A percentile compares a stretch with the other conserved stretches of the same genome.
Evolutionary conservation across 2,888 invertebrate genomes (phyloP).

Genomic region (Dolichomitus sp.): DNA sequence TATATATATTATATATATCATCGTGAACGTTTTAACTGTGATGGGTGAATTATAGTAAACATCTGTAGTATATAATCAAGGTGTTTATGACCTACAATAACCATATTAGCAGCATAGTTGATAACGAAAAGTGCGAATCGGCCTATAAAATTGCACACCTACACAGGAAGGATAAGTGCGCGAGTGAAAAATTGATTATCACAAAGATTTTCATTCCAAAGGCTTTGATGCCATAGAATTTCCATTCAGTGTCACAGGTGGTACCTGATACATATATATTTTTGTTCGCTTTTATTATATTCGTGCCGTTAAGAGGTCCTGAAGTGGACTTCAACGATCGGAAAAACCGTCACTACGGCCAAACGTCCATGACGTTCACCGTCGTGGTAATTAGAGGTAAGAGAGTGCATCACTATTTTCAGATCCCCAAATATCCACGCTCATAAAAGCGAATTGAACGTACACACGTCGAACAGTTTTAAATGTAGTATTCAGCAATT

Average conservation of each 20-base stretch:
- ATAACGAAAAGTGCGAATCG: conserved; percentile 72
- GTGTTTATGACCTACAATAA: conserved; percentile 58
- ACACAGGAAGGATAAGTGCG: conserved; percentile 59
- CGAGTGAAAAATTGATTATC: conserved; percentile 37
- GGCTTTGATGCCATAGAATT: conserved; percentile 48
- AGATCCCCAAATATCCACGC: neutral
- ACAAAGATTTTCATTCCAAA: conserved; percentile 38
- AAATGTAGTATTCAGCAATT: conserved; percentile 21
- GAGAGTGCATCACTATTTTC: conserved; percentile 39
- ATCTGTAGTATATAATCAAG: conserved; percentile 56
- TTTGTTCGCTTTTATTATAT: conserved; percentile 40
- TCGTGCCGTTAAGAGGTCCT: conserved; percentile 2
- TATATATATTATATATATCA: conserved; percentile 69
- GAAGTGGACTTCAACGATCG: conserved; percentile 27
- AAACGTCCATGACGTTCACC: conserved; percentile 54
- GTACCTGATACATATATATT: conserved; percentile 60
- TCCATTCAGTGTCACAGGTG: conserved; percentile 65
- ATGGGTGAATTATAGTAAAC: conserved; percentile 55
- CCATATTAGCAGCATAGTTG: conserved; percentile 48
- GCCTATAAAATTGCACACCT: conserved; percentile 72
- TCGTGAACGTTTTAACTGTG: conserved; percentile 74
- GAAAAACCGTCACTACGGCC: conserved; percentile 54
- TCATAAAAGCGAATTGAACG: conserved; percentile 1
- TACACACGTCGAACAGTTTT: conserved; percentile 61
- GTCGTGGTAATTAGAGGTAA: conserved; percentile 63